Percentiles rank a stretch among this genome's conserved stretches.
phyloP scores from a whole-genome alignment of 1,140 invertebrate genomes.

The Drosophila cardini region DNA sequence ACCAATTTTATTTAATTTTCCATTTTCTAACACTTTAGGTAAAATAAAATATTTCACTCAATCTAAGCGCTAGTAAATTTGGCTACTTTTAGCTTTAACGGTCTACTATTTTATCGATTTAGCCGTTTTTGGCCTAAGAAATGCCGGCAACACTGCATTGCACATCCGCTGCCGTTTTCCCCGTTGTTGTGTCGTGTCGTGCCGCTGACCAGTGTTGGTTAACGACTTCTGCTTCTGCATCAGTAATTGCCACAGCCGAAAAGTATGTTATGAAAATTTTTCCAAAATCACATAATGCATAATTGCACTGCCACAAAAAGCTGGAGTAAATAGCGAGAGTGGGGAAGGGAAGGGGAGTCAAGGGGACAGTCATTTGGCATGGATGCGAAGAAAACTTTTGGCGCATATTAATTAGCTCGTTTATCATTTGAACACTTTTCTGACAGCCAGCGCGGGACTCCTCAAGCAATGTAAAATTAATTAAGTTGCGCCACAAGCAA shows the following conservation, averaged over 20 bases:
- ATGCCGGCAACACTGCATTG: no score
- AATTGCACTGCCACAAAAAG: constrained; percentile 58
- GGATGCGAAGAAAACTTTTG: constrained; percentile 50
- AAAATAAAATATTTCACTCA: no score
- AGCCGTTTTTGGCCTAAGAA: no score
- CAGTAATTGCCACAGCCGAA: constrained; percentile 19
- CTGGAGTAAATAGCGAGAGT: neutral
- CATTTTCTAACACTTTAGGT: no score
- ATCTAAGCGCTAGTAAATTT: no score
- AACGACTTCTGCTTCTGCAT: neutral
- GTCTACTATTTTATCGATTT: no score
- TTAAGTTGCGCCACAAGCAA: constrained; percentile 76
- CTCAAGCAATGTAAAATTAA: constrained; percentile 80
- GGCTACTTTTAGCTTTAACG: no score
- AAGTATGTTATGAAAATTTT: constrained; percentile 49
- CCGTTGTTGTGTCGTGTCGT: constrained; percentile 2
- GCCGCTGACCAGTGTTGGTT: constrained; percentile 59
- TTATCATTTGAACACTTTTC: constrained; percentile 78
- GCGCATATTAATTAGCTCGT: constrained; percentile 81
- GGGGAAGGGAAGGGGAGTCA: constrained; percentile 18
- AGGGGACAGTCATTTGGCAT: constrained; percentile 2
- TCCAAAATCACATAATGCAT: constrained; percentile 73
- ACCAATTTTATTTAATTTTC: no score
- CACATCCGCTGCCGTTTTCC: no score
- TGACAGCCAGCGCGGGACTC: constrained; percentile 59